These are phyloP conservation scores for Lacerta viridis DNA, from an alignment of 2,797 vertebrate species.

Conservation along the genomic window DNA sequence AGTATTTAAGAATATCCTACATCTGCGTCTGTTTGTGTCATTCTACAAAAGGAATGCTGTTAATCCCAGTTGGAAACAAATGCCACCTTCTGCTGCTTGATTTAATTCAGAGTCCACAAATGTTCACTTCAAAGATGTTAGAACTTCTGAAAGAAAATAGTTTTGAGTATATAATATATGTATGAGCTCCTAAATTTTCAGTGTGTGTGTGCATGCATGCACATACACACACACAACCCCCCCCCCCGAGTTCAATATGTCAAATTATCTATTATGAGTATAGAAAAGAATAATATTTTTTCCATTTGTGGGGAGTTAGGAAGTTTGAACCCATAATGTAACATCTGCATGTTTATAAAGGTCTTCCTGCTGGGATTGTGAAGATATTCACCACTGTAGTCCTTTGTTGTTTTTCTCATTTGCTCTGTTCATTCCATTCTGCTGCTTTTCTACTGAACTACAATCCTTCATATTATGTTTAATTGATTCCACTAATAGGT, in stretches of 20 bases:
- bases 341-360: too few relatives aligned
- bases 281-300: conserved; percentile 6
- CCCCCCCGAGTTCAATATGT: not conserved
- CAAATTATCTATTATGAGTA: not conserved
- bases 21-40: conserved; percentile 61
- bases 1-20: conserved; percentile 71
- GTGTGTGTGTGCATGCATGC: accelerated
- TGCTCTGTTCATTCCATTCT: not conserved
- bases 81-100: not conserved
- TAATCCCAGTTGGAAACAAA: conserved; percentile 52
- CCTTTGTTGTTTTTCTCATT: not conserved
- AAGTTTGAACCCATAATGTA: not conserved
- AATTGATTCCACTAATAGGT: not conserved
- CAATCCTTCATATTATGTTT: not conserved
- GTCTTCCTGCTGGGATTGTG: not conserved
- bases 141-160: not conserved
- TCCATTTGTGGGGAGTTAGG: too few relatives aligned
- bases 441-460: not conserved
- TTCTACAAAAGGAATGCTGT: conserved; percentile 59
- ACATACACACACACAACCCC: accelerated
- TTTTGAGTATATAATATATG: not conserved
- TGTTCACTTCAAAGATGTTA: not conserved
- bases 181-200: not conserved
- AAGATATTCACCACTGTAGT: not conserved
- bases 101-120: not conserved